Base-by-base conservation (phyloP, 2,888 invertebrate species). In the Blera fallax region DNA sequence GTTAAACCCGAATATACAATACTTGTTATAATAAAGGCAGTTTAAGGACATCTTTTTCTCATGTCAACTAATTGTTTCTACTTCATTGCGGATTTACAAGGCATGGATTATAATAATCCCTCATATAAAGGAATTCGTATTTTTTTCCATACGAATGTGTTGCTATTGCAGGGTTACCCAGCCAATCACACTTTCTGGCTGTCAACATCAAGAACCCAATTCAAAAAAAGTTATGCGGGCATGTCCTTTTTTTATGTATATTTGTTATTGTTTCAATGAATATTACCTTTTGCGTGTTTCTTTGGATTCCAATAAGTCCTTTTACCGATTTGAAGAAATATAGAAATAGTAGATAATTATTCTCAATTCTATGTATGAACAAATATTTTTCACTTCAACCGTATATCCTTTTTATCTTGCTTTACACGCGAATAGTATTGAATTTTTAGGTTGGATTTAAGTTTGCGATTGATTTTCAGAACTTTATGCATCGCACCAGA, bases 381-480 rank as follows among this genome's bases (percentile, higher is more conserved):
- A 16, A 3, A 43, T 43, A 43, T 18, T 10, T 18, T 18, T 40
- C 11, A 43, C 40, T 43, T 43, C 16, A n/a, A 54, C 0, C 54
- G 16, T 11, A 40, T 27, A 18, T 32, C n/a, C 27, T 43, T 69
- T 43, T 45, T 6, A 14, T 8, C 6, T 54, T 29, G n/a, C 3
- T 43, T 14, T 8, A 24, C 60, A 16, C 40, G 1, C 6, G 48
- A 58, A 48, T 34, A 32, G n/a, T 24, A 70, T 70, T 58, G 45
- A 48, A 58, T 24, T 45, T 70, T 70, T 2, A 70, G 58, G 14
- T 70, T 45, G 7, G 56, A 58, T 24, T 70, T 70, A 0, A 34
- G 56, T 27, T 58, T 58, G 21, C 45, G 58, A 58, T 70, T 56
- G 3, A 45, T 14, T 69, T 43, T 54, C 3, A 27, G n/a, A 56